Evolutionary conservation across 2,797 vertebrate genomes (phyloP).

Genomic region (Yasuhikotakia modesta): DNA sequence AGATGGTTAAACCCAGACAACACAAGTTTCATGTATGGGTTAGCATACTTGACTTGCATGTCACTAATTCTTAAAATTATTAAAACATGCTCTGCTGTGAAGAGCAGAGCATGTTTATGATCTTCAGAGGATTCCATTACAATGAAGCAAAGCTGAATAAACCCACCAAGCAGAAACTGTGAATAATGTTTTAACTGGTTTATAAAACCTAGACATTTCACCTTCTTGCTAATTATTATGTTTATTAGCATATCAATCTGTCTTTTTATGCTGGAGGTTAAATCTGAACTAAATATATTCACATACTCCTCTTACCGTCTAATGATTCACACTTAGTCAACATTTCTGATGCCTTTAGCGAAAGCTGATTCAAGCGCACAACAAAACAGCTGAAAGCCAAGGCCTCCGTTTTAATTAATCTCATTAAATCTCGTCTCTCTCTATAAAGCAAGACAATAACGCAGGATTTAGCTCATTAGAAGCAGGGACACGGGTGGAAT

Average conservation of each 20-base stretch:
- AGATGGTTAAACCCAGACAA: no score
- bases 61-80: no score
- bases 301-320: not conserved
- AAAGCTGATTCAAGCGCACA: slow-evolving; percentile 8
- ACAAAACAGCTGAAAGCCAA: slow-evolving; percentile 7
- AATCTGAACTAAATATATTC: not conserved
- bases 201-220: no score
- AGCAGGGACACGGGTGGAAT: slow-evolving; percentile 52
- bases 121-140: no score
- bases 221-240: not conserved
- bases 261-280: not conserved
- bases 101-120: no score
- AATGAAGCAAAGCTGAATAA: not conserved
- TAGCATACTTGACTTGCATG: no score
- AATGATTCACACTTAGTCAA: not conserved
- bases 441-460: slow-evolving; percentile 61
- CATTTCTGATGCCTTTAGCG: not conserved
- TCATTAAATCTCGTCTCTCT: slow-evolving; percentile 55
- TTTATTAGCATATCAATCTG: not conserved
- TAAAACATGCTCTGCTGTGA: no score
- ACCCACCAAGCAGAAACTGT: not conserved
- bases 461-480: slow-evolving; percentile 58
- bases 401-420: slow-evolving; percentile 52
- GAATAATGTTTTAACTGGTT: no score
- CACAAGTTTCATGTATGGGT: no score